Evolutionary conservation across 2,797 vertebrate species (phyloP).

Genomic region (Argentina silus): DNA sequence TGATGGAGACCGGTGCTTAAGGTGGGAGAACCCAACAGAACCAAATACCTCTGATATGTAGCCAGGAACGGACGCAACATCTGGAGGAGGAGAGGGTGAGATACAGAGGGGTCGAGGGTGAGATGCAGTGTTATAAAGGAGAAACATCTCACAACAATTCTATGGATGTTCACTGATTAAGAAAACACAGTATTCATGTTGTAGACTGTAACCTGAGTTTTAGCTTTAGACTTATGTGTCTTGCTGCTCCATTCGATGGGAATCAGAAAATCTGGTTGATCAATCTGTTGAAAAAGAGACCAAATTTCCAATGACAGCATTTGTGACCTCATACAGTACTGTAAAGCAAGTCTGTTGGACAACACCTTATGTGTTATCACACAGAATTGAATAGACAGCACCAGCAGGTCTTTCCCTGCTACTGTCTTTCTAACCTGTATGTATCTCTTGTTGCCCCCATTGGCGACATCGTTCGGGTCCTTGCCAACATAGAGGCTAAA

Average conservation of each 20-base stretch:
- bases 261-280: constrained; percentile 89
- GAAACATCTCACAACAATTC: background rate
- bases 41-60: constrained; percentile 69
- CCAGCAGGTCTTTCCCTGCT: too few species aligned
- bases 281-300: constrained; percentile 79
- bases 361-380: background rate
- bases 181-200: too few species aligned
- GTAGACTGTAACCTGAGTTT: constrained; percentile 77
- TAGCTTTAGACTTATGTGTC: constrained; percentile 73
- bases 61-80: constrained; percentile 57
- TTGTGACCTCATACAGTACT: too few species aligned
- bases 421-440: constrained; percentile 56
- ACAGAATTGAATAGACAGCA: background rate
- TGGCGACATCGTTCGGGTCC: constrained; percentile 68
- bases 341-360: background rate
- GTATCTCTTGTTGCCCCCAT: constrained; percentile 61
- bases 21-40: constrained; percentile 76
- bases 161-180: constrained; percentile 33
- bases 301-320: background rate
- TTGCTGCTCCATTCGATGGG: constrained; percentile 80
- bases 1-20: constrained; percentile 71
- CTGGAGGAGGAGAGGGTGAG: constrained; percentile 45
- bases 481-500: constrained; percentile 85
- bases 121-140: constrained; percentile 14
- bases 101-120: background rate